A percentile compares a stretch with the other conserved stretches of the same genome.
Evolutionary conservation across 2,797 vertebrate genomes (phyloP).

Genomic region (Ceyx erithaca): DNA sequence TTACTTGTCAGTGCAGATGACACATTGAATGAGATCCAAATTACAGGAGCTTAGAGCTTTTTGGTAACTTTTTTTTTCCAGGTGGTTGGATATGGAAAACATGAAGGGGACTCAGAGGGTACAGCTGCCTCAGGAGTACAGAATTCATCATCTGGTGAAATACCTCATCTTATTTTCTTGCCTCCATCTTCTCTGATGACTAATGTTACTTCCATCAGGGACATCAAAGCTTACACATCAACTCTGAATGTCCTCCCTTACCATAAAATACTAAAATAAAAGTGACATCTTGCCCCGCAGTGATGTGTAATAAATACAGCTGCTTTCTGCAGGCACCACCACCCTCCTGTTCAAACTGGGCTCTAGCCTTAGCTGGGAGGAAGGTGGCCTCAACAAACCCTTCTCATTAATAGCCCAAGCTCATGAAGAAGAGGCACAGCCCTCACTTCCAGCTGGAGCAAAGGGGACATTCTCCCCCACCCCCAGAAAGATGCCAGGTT

Average conservation of each 20-base stretch:
- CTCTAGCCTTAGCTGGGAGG: not conserved
- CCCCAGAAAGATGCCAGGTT: too few species aligned
- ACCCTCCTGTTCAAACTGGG: not conserved
- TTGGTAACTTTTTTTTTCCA: constrained; percentile 58
- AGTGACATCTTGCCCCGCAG: constrained; percentile 51
- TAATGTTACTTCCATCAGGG: constrained; percentile 79
- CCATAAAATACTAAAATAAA: constrained; percentile 93
- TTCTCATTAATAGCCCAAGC: not conserved
- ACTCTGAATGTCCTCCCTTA: constrained; percentile 89
- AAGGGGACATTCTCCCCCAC: not conserved
- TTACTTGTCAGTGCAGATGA: not conserved
- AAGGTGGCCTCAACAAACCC: not conserved
- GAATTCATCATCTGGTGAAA: constrained; percentile 83
- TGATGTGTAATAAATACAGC: constrained; percentile 26
- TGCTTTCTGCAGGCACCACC: constrained; percentile 2
- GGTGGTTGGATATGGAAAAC: constrained; percentile 91
- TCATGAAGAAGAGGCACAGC: not conserved
- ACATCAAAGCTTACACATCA: constrained; percentile 91
- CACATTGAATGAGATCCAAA: not conserved
- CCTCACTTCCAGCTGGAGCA: rapidly evolving
- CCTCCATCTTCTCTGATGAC: constrained; percentile 77
- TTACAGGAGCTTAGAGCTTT: not conserved
- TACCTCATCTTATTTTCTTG: constrained; percentile 87
- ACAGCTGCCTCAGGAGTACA: constrained; percentile 46
- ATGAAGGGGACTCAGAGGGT: constrained; percentile 82